Percentiles rank a stretch among this genome's conserved stretches.
Evolutionary conservation across 2,888 invertebrate genomes (phyloP).

Genomic region (Myopa tessellatipennis): DNA sequence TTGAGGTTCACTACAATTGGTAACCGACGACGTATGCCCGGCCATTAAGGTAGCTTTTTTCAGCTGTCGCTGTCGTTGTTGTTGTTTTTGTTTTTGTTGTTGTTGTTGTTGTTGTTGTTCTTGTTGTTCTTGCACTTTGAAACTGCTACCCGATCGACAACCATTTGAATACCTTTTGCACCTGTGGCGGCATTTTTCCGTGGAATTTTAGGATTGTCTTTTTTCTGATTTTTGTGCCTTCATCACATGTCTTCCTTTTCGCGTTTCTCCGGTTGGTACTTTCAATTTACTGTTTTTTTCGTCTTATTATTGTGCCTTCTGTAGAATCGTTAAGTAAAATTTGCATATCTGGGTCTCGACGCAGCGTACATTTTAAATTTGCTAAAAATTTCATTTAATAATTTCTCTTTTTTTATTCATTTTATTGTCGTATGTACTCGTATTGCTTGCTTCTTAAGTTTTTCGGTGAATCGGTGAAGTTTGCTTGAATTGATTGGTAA

Average conservation of each 20-base stretch:
- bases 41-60: conserved; percentile 6
- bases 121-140: conserved; percentile 14
- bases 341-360: conserved; percentile 65
- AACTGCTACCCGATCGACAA: not conserved
- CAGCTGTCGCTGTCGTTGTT: not conserved
- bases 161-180: conserved; percentile 19
- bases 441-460: no score
- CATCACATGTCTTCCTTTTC: not conserved
- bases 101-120: conserved; percentile 24
- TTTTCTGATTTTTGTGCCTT: not conserved
- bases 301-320: conserved; percentile 26
- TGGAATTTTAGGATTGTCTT: conserved; percentile 27
- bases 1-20: conserved; percentile 2
- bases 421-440: not conserved
- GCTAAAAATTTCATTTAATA: conserved; percentile 37
- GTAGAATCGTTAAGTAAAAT: conserved; percentile 50
- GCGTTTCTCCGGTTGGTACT: not conserved
- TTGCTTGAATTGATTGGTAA: no score
- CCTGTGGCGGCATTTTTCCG: conserved; percentile 31
- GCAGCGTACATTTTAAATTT: conserved; percentile 56
- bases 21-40: not conserved
- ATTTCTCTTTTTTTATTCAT: conserved; percentile 25
- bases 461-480: no score
- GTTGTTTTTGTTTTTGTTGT: conserved; percentile 26
- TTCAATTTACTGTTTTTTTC: conserved; percentile 3